Evolutionary conservation across 1,140 invertebrate genomes (phyloP).

Genomic region (Ostrea edulis): DNA sequence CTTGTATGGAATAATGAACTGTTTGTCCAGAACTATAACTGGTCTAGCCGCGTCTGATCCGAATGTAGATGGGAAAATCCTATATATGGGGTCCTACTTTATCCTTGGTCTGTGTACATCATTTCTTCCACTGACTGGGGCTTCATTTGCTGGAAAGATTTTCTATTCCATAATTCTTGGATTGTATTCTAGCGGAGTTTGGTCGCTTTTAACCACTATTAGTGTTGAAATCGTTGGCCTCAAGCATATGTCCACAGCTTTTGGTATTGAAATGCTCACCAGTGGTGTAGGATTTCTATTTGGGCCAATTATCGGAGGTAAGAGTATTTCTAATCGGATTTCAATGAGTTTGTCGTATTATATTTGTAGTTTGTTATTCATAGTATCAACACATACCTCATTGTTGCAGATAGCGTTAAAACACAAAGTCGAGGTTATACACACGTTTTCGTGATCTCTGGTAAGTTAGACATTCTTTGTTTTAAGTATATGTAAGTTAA

Average conservation of each 20-base stretch:
- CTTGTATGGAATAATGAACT: constrained; percentile 20
- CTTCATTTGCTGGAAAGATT: constrained; percentile 16
- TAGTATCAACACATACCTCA: background rate
- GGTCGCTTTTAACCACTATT: constrained; percentile 39
- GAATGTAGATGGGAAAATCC: constrained; percentile 27
- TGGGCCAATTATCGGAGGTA: constrained; percentile 47
- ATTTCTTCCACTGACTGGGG: background rate
- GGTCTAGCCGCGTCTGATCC: constrained; percentile 30
- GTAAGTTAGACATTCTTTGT: background rate
- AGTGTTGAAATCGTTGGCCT: constrained; percentile 45
- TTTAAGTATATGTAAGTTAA: background rate
- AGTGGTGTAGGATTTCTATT: constrained; percentile 37
- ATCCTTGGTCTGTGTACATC: constrained; percentile 24
- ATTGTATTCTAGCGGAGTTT: constrained; percentile 41
- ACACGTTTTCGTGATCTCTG: background rate
- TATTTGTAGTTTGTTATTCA: background rate
- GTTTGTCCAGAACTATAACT: constrained; percentile 29
- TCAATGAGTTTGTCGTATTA: background rate
- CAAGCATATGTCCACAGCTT: constrained; percentile 26
- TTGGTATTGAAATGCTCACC: constrained; percentile 37
- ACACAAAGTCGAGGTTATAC: background rate
- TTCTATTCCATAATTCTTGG: constrained; percentile 37
- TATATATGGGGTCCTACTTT: constrained; percentile 42
- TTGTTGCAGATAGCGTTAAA: background rate
- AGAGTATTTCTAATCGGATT: background rate